Conservation (phyloP, 53 echinoderm and acorn worm genomes). For the Astropecten irregularis region DNA sequence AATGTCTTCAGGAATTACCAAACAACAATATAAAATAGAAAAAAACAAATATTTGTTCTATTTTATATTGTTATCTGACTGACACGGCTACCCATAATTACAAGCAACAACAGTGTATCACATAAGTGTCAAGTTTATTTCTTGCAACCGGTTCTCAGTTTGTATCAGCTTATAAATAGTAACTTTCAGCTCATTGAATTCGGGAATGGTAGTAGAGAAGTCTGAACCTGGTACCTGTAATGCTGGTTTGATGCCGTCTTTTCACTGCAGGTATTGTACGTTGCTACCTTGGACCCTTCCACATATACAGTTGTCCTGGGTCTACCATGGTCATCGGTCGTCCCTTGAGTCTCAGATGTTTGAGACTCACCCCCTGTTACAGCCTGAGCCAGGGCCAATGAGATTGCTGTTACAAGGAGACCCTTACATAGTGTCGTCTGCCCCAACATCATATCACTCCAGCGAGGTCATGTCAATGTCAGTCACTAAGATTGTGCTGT, state of each 20-base stretch:
- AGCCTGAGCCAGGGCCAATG: background rate
- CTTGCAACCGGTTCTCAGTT: too few relatives aligned
- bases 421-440: conserved; percentile 4
- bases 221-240: too few relatives aligned
- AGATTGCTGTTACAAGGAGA: conserved; percentile 43
- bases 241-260: conserved; percentile 25
- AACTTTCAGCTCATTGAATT: too few relatives aligned
- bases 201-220: too few relatives aligned
- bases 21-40: too few relatives aligned
- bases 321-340: background rate
- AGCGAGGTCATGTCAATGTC: conserved; percentile 26
- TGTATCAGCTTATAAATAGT: too few relatives aligned
- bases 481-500: conserved; percentile 8
- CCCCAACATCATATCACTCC: conserved; percentile 3
- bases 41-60: too few relatives aligned
- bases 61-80: too few relatives aligned
- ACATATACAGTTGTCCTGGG: conserved; percentile 9
- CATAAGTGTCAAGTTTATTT: too few relatives aligned
- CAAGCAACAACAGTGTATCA: too few relatives aligned
- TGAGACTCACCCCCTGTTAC: background rate
- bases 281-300: conserved; percentile 19
- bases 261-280: conserved; percentile 44
- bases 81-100: too few relatives aligned
- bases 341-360: background rate
- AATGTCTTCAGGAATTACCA: too few relatives aligned